A percentile compares a stretch with the other conserved stretches of the same genome.
These are phyloP conservation scores for Melipona bicolor DNA, from an alignment of 2,888 invertebrate species.

Conservation along the genomic window DNA sequence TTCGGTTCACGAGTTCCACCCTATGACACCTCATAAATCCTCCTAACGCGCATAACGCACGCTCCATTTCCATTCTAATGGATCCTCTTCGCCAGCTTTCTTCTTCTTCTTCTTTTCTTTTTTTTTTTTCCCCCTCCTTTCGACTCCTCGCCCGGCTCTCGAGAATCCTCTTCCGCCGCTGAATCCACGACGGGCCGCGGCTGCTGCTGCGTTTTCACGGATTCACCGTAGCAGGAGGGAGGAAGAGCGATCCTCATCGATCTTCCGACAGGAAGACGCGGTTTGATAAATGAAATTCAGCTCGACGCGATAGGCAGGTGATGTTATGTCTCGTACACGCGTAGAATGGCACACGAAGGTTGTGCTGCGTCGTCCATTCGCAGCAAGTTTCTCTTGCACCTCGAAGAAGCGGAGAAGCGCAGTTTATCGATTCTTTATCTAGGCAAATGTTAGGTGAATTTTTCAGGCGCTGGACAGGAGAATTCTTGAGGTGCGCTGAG, in stretches of 20 bases:
- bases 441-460: too few relatives aligned
- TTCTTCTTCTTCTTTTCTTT: neutral
- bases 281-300: constrained; percentile 61
- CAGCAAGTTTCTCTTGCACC: too few relatives aligned
- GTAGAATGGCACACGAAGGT: neutral
- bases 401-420: too few relatives aligned
- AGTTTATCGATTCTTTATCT: too few relatives aligned
- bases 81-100: neutral
- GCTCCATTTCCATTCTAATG: constrained; percentile 51
- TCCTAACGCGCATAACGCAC: constrained; percentile 31
- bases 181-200: neutral
- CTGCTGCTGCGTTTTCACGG: constrained; percentile 24
- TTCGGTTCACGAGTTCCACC: neutral
- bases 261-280: constrained; percentile 22
- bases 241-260: constrained; percentile 46
- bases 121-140: neutral
- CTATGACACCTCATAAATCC: constrained; percentile 42
- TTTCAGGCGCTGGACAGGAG: too few relatives aligned
- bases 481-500: too few relatives aligned
- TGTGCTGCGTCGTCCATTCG: too few relatives aligned
- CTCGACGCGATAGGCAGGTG: neutral
- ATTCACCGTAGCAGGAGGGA: neutral
- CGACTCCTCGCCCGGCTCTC: neutral
- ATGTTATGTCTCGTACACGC: neutral
- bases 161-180: constrained; percentile 13